phyloP scores from a whole-genome alignment of 2,113 vertebrate genomes.

The Lophura nycthemera region DNA sequence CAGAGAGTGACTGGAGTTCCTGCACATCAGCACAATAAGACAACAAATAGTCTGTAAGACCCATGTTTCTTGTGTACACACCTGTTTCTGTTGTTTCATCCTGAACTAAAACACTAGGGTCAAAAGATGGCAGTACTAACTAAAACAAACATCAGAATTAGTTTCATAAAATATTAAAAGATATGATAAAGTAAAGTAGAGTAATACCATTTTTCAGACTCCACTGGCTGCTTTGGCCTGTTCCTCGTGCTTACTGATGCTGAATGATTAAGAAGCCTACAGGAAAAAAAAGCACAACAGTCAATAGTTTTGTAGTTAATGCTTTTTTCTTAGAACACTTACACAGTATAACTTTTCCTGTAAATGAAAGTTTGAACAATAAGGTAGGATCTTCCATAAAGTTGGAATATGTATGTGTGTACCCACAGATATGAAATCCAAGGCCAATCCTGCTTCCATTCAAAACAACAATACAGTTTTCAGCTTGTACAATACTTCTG shows the following conservation, averaged over 20 bases:
- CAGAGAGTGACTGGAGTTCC: neutral
- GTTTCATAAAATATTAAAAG: neutral
- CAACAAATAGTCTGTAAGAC: neutral
- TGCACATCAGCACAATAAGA: neutral
- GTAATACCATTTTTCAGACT: slow-evolving; percentile 86
- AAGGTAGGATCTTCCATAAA: neutral
- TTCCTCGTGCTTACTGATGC: slow-evolving; percentile 82
- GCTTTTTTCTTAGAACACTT: slow-evolving; percentile 1
- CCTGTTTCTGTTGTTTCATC: neutral
- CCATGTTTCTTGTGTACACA: neutral
- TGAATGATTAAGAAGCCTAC: slow-evolving; percentile 90
- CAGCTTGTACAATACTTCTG: neutral
- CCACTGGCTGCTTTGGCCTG: slow-evolving; percentile 85
- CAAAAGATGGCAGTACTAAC: neutral
- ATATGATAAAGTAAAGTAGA: neutral
- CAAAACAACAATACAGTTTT: neutral
- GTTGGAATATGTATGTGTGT: neutral
- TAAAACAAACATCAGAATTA: neutral
- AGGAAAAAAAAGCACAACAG: slow-evolving; percentile 6
- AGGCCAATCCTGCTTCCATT: neutral
- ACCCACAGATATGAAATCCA: neutral
- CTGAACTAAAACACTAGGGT: neutral
- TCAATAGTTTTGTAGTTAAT: neutral
- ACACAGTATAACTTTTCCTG: slow-evolving; percentile 22
- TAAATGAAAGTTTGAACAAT: slow-evolving; percentile 1